phyloP scores from a whole-genome alignment of 2,797 vertebrate genomes.

The Gymnoscopelus braueri region DNA sequence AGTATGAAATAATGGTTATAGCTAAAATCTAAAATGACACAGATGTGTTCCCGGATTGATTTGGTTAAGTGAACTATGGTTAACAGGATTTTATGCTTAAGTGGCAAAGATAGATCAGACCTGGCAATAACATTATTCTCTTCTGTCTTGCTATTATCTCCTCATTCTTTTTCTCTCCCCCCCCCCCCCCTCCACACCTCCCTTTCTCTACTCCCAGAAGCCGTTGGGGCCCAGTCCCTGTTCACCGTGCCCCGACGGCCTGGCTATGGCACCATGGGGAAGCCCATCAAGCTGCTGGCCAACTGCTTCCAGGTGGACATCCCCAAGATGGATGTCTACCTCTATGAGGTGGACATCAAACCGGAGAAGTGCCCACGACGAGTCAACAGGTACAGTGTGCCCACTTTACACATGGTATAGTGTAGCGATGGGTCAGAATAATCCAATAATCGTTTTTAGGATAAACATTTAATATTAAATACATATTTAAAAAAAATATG shows the following conservation, averaged over 20 bases:
- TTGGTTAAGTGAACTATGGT: no score
- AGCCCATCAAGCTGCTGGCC: slow-evolving; percentile 97
- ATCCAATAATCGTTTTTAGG: no score
- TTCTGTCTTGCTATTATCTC: neutral
- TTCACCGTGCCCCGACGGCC: slow-evolving; percentile 93
- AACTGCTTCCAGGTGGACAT: slow-evolving; percentile 99
- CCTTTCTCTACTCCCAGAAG: slow-evolving; percentile 76
- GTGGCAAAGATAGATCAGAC: neutral
- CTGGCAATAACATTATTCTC: neutral
- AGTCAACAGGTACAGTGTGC: slow-evolving; percentile 90
- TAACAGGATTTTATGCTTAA: neutral
- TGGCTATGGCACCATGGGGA: slow-evolving; percentile 97
- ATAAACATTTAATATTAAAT: no score
- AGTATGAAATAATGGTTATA: no score
- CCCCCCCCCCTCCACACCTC: neutral
- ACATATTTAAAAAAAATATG: no score
- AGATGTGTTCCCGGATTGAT: no score
- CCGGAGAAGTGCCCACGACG: slow-evolving; percentile 97
- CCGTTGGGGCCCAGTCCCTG: slow-evolving; percentile 94
- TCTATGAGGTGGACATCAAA: slow-evolving; percentile 98
- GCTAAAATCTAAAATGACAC: no score
- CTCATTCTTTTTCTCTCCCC: neutral
- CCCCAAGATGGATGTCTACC: slow-evolving; percentile 98
- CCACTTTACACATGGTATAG: no score
- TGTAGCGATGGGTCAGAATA: no score